Conservation (phyloP, 30 jellyfish, hydroid and myxozoan species). For the Turritopsis dohrnii region DNA sequence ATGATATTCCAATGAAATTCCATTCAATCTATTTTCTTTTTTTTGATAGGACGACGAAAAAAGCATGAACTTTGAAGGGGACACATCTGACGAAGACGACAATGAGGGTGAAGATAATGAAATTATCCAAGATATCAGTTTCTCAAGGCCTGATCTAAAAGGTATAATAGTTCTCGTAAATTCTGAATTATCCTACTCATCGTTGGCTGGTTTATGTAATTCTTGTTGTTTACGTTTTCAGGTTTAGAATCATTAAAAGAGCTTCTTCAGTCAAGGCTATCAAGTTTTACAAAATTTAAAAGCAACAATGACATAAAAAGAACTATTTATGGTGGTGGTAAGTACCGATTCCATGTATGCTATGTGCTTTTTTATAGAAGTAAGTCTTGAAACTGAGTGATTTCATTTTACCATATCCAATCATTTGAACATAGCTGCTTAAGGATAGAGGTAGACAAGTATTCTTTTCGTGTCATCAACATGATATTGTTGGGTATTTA, state of each 20-base stretch:
- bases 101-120: constrained; percentile 18
- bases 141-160: background rate
- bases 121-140: background rate
- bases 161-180: background rate
- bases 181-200: no score
- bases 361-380: no score
- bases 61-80: background rate
- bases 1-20: background rate
- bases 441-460: no score
- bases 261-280: background rate
- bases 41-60: background rate
- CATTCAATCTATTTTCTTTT: background rate
- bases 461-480: no score
- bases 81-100: constrained; percentile 17
- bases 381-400: no score
- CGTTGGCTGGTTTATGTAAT: background rate
- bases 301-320: constrained; percentile 22
- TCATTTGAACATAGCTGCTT: no score
- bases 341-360: no score
- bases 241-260: constrained; percentile 20
- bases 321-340: constrained; percentile 37
- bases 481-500: no score
- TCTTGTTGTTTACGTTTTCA: background rate
- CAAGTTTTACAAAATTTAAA: constrained; percentile 16
- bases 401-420: no score